Evolutionary conservation across 2,113 vertebrate species (phyloP).

Genomic region (Rhegmatorhina hoffmannsi): DNA sequence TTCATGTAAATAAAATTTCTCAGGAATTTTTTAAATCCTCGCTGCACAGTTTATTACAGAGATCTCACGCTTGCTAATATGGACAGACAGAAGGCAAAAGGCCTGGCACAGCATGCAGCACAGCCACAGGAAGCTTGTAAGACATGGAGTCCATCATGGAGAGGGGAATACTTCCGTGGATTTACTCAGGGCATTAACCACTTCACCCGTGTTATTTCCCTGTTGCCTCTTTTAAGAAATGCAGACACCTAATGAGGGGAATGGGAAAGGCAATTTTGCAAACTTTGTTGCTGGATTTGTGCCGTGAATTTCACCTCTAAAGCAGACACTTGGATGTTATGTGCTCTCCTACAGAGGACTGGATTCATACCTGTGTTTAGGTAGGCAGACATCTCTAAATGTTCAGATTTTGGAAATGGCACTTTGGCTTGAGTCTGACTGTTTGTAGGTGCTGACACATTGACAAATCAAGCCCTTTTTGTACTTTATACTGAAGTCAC

Average conservation of each 20-base stretch:
- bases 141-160: background rate
- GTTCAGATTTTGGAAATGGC: background rate
- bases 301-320: background rate
- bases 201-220: background rate
- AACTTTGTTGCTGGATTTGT: background rate
- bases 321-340: background rate
- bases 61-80: background rate
- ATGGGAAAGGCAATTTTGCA: background rate
- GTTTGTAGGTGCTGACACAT: background rate
- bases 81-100: background rate
- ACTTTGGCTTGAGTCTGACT: background rate
- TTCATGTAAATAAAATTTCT: background rate
- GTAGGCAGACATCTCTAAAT: background rate
- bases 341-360: background rate
- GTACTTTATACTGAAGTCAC: background rate
- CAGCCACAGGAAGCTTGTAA: background rate
- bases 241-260: background rate
- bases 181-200: background rate
- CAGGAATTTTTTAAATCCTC: background rate
- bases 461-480: background rate
- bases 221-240: background rate
- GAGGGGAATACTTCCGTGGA: background rate
- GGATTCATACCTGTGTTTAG: background rate
- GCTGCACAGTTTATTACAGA: background rate
- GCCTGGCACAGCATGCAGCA: background rate